Evolutionary conservation across 2,113 vertebrate species (phyloP).

Genomic region (Lepus timidus): DNA sequence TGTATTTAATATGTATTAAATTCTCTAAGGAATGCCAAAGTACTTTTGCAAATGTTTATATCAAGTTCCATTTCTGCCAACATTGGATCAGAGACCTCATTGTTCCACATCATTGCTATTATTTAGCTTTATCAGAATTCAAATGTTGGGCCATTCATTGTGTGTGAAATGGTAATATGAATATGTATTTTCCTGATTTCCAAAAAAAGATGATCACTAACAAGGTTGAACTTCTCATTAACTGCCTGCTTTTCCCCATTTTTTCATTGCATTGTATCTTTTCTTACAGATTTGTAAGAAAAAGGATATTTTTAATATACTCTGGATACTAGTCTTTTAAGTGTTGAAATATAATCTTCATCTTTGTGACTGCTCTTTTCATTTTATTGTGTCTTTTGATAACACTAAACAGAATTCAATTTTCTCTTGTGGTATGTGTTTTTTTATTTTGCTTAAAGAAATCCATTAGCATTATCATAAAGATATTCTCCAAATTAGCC

Average conservation of each 20-base stretch:
- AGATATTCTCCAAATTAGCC: constrained; percentile 26
- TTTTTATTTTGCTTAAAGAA: constrained; percentile 39
- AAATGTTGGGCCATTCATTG: not conserved
- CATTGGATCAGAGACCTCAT: not conserved
- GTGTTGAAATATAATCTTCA: constrained; percentile 7
- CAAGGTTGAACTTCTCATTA: not conserved
- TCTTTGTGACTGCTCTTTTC: constrained; percentile 40
- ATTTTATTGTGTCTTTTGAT: not conserved
- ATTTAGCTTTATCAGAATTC: constrained; percentile 35
- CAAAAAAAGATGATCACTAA: not conserved
- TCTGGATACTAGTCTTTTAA: not conserved
- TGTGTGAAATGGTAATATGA: constrained; percentile 24
- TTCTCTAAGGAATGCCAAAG: not conserved
- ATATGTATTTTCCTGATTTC: not conserved
- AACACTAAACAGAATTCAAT: not conserved
- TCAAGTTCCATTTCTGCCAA: not conserved
- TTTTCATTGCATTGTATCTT: not conserved
- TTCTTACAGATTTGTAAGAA: not conserved
- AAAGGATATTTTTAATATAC: not conserved
- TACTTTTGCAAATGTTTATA: not conserved
- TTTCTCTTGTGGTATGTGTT: constrained; percentile 26
- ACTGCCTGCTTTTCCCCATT: not conserved
- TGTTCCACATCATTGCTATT: not conserved
- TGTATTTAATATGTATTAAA: not conserved
- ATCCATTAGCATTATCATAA: not conserved